Conservation (phyloP, 2,113 vertebrate species). For the Casuarius casuarius region DNA sequence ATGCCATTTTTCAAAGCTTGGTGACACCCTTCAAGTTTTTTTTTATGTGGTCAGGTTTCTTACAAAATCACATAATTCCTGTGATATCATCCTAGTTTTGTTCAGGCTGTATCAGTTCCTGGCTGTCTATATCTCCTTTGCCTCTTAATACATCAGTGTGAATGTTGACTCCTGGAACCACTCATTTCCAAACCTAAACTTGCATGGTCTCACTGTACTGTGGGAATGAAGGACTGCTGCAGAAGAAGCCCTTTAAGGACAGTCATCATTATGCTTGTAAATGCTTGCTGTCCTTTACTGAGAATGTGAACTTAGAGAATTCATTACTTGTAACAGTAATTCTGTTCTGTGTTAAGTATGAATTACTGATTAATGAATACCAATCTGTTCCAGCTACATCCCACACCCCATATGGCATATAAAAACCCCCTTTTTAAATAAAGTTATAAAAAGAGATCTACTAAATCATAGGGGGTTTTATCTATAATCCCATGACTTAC, state of each 20-base stretch:
- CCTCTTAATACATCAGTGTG: background rate
- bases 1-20: background rate
- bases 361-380: constrained; percentile 55
- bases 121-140: background rate
- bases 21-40: background rate
- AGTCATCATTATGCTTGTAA: background rate
- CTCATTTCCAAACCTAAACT: background rate
- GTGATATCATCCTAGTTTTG: background rate
- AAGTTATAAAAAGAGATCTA: constrained; percentile 17
- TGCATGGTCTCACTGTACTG: background rate
- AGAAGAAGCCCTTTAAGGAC: background rate
- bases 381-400: constrained; percentile 46
- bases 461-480: background rate
- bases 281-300: background rate
- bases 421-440: background rate
- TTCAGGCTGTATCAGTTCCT: background rate
- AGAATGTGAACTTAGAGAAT: background rate
- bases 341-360: background rate
- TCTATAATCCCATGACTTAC: background rate
- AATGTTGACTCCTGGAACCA: background rate
- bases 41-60: background rate
- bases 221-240: accelerated
- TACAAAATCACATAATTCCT: accelerated
- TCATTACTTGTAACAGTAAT: constrained; percentile 27
- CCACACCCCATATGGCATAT: constrained; percentile 34